Evolutionary conservation across 1,140 invertebrate genomes (phyloP).

Genomic region (Calliopsis andreniformis): DNA sequence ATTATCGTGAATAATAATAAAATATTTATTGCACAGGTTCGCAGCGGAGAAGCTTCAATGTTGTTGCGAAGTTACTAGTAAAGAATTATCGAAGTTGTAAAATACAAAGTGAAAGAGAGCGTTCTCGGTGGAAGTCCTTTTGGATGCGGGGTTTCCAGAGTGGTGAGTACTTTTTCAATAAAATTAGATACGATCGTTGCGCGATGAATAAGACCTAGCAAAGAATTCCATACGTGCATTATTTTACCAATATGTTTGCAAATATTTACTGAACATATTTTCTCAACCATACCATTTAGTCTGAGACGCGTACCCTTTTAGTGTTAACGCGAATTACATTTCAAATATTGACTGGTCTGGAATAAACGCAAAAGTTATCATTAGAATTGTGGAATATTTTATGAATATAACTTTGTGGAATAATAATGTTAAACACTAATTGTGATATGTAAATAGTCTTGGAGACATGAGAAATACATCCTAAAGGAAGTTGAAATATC

Average conservation of each 20-base stretch:
- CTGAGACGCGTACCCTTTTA: constrained; percentile 34
- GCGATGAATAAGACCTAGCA: constrained; percentile 43
- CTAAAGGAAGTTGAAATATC: too few species aligned
- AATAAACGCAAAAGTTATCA: constrained; percentile 18
- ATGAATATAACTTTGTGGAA: background rate
- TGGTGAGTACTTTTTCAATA: constrained; percentile 23
- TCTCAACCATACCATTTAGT: constrained; percentile 29
- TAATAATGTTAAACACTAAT: constrained; percentile 3
- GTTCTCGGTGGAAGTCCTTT: constrained; percentile 8
- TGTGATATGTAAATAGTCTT: background rate
- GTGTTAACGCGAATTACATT: constrained; percentile 20
- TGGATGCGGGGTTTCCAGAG: constrained; percentile 11
- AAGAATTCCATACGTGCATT: background rate
- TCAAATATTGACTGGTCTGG: constrained; percentile 29
- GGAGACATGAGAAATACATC: too few species aligned
- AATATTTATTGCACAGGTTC: background rate
- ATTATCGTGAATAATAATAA: background rate
- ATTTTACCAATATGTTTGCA: background rate
- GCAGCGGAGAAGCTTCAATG: background rate
- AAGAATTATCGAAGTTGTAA: constrained; percentile 2
- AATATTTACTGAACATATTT: background rate
- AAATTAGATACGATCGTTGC: constrained; percentile 45
- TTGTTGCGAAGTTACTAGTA: background rate
- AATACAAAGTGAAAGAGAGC: constrained; percentile 31
- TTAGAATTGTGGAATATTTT: background rate